A percentile compares a stretch with the other conserved stretches of the same genome.
phyloP scores from a whole-genome alignment of 35 echinoderm and acorn worm genomes.

The Amphiura filiformis region DNA sequence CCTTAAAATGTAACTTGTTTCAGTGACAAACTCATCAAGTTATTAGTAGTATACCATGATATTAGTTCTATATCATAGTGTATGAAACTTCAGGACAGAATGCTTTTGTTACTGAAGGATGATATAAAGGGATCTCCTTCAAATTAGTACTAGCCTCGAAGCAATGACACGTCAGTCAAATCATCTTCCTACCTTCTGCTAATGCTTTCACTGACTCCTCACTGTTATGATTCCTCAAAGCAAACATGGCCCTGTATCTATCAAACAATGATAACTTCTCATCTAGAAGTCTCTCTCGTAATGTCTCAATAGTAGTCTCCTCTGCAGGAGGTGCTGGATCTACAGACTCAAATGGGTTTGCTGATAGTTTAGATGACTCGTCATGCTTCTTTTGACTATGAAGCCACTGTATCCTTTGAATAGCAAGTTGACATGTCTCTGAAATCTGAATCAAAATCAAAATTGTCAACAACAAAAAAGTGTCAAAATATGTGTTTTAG shows the following conservation, averaged over 20 bases:
- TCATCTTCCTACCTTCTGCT: constrained; percentile 60
- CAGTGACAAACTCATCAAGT: too few relatives aligned
- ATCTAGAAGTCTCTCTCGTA: constrained; percentile 60
- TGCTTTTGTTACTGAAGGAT: too few relatives aligned
- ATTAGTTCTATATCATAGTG: too few relatives aligned
- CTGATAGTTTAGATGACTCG: constrained; percentile 18
- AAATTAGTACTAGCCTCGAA: too few relatives aligned
- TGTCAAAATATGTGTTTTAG: neutral
- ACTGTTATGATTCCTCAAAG: constrained; percentile 71
- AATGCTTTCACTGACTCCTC: constrained; percentile 63
- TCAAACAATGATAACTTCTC: constrained; percentile 71
- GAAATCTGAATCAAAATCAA: too few relatives aligned
- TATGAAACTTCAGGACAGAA: too few relatives aligned
- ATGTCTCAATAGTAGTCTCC: constrained; percentile 28
- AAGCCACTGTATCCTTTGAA: constrained; percentile 90
- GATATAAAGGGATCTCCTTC: too few relatives aligned
- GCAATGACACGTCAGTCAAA: too few relatives aligned
- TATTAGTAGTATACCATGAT: too few relatives aligned
- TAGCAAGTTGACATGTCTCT: constrained; percentile 93
- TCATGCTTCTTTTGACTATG: constrained; percentile 48
- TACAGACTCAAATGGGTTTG: constrained; percentile 77
- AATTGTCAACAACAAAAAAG: too few relatives aligned
- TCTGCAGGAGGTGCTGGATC: constrained; percentile 88
- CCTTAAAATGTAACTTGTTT: too few relatives aligned
- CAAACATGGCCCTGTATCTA: constrained; percentile 96